Percentiles rank a stretch among this genome's conserved stretches.
phyloP scores from a whole-genome alignment of 1,140 invertebrate genomes.

The Panagrolaimus sp. region DNA sequence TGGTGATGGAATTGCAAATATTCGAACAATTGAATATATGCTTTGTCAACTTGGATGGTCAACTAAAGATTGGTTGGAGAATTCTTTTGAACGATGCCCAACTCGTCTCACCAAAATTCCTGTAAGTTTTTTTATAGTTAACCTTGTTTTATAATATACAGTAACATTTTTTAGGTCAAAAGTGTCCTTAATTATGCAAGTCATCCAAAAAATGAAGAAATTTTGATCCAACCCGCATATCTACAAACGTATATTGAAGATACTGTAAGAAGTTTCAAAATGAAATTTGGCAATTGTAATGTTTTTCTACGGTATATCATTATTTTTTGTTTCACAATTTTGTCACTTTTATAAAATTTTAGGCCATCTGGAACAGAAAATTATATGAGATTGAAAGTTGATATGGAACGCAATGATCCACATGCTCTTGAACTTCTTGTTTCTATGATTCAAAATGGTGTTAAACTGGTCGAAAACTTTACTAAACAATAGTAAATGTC shows the following conservation, averaged over 20 bases:
- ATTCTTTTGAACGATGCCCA: slow-evolving; percentile 71
- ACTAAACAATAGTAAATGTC: too few species aligned
- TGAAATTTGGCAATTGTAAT: slow-evolving; percentile 33
- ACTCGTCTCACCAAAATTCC: neutral
- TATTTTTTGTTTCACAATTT: slow-evolving; percentile 9
- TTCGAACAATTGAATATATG: slow-evolving; percentile 86
- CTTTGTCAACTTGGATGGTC: slow-evolving; percentile 68
- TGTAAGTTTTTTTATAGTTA: too few species aligned
- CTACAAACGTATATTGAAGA: slow-evolving; percentile 45
- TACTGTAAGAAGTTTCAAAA: slow-evolving; percentile 41
- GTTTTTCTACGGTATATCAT: slow-evolving; percentile 40
- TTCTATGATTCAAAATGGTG: too few species aligned
- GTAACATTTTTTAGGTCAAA: too few species aligned
- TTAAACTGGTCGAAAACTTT: too few species aligned
- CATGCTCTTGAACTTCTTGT: too few species aligned
- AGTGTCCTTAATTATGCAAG: too few species aligned
- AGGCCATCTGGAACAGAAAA: slow-evolving; percentile 96
- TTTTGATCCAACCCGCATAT: slow-evolving; percentile 41
- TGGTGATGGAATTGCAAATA: slow-evolving; percentile 91
- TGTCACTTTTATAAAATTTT: slow-evolving; percentile 35
- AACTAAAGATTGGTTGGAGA: slow-evolving; percentile 73
- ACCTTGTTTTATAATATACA: too few species aligned
- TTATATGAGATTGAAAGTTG: slow-evolving; percentile 81
- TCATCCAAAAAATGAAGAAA: slow-evolving; percentile 42
- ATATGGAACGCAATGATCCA: too few species aligned